Conservation (phyloP, 2,113 vertebrate species). For the Myrmecophaga tridactyla region DNA sequence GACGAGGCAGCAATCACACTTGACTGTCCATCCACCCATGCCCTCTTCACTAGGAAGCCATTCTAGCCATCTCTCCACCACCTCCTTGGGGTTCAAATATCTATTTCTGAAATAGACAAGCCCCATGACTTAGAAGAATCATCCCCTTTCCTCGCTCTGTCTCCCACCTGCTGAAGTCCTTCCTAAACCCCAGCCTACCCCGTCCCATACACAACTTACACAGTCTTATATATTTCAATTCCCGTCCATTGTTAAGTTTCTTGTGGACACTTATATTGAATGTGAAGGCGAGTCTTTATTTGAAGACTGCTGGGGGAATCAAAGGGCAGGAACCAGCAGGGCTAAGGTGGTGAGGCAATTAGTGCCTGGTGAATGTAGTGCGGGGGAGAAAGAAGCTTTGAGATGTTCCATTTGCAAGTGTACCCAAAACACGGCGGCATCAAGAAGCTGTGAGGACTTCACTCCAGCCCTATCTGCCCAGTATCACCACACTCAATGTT, state of each 20-base stretch:
- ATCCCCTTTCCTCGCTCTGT: neutral
- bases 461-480: neutral
- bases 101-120: neutral
- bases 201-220: neutral
- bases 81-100: neutral
- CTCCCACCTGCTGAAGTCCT: too few relatives aligned
- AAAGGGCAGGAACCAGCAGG: neutral
- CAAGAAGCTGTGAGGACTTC: neutral
- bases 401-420: neutral
- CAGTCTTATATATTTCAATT: conserved; percentile 2
- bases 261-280: conserved; percentile 53
- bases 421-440: neutral
- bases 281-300: neutral
- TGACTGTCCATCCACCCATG: neutral
- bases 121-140: neutral
- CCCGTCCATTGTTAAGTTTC: neutral
- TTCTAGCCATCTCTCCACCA: neutral
- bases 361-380: conserved; percentile 54
- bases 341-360: neutral
- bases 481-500: neutral
- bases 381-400: conserved; percentile 31
- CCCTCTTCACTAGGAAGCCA: neutral
- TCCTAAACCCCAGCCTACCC: neutral
- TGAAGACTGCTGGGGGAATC: conserved; percentile 12
- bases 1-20: neutral